Evolutionary conservation across 2,113 vertebrate genomes (phyloP).

Genomic region (Megaceryle torquata): DNA sequence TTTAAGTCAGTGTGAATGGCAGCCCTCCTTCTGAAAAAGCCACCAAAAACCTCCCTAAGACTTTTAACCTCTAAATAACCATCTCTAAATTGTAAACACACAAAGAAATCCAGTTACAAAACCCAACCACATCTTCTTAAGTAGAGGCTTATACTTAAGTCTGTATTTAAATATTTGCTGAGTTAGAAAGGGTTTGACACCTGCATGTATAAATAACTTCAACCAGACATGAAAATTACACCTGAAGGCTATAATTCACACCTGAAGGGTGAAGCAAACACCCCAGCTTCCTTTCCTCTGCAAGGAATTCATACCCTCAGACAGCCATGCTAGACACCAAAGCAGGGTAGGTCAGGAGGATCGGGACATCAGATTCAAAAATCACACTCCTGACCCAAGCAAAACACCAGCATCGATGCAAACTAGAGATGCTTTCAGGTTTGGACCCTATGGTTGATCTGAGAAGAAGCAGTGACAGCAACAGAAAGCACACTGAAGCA

Average conservation of each 20-base stretch:
- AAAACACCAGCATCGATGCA: neutral
- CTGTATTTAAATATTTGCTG: neutral
- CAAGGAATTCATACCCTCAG: neutral
- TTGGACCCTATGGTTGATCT: neutral
- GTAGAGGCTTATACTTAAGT: neutral
- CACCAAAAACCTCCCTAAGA: neutral
- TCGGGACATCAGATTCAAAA: neutral
- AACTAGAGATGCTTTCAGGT: neutral
- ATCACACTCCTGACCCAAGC: neutral
- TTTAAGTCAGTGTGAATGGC: neutral
- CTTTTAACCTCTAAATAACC: neutral
- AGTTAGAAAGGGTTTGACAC: neutral
- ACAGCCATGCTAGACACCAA: neutral
- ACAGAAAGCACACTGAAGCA: neutral
- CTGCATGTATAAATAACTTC: neutral
- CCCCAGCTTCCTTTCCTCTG: neutral
- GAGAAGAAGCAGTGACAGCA: neutral
- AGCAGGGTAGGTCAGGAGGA: neutral
- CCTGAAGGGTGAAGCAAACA: no score
- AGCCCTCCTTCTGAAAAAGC: neutral
- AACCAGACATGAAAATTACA: neutral
- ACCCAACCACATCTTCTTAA: neutral
- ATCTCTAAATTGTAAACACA: neutral
- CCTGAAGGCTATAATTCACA: neutral
- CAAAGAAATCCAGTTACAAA: neutral